phyloP scores from a whole-genome alignment of 2,797 vertebrate genomes.

The Pelobates cultripes region DNA sequence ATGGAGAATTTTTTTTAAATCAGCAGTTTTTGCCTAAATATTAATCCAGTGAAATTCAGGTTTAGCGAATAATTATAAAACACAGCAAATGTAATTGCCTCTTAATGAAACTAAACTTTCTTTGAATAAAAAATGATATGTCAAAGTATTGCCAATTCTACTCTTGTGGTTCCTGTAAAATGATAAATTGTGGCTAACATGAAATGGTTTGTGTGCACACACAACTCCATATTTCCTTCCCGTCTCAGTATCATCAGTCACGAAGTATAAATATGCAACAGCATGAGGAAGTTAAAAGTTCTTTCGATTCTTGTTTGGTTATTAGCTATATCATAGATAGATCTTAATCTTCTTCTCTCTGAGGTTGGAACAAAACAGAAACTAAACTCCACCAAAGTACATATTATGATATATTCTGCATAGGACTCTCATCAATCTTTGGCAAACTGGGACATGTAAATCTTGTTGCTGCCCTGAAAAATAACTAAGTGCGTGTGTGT shows the following conservation, averaged over 20 bases:
- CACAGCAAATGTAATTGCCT: too few relatives aligned
- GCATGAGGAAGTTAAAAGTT: slow-evolving; percentile 21
- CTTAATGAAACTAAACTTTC: background rate
- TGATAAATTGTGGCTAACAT: slow-evolving; percentile 25
- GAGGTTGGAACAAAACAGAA: background rate
- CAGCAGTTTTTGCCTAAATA: too few relatives aligned
- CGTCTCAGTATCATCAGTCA: slow-evolving; percentile 22
- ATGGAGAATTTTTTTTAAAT: too few relatives aligned
- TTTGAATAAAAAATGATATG: background rate
- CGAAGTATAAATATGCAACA: slow-evolving; percentile 14
- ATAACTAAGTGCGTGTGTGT: too few relatives aligned
- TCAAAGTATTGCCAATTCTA: background rate
- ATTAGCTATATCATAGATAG: background rate
- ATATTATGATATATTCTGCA: too few relatives aligned
- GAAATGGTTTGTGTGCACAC: slow-evolving; percentile 31
- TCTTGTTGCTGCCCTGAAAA: too few relatives aligned
- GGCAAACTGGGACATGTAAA: too few relatives aligned
- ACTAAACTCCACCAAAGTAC: too few relatives aligned
- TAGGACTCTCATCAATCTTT: too few relatives aligned
- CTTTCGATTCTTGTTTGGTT: slow-evolving; percentile 44
- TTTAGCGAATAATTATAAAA: too few relatives aligned
- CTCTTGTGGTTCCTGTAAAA: slow-evolving; percentile 15
- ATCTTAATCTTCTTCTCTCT: slow-evolving; percentile 27
- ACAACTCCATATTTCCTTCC: slow-evolving; percentile 43
- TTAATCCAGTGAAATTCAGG: too few relatives aligned